A percentile compares a stretch with the other conserved stretches of the same genome.
phyloP scores from a whole-genome alignment of 2,888 invertebrate species.

The Polydrusus tereticollis region DNA sequence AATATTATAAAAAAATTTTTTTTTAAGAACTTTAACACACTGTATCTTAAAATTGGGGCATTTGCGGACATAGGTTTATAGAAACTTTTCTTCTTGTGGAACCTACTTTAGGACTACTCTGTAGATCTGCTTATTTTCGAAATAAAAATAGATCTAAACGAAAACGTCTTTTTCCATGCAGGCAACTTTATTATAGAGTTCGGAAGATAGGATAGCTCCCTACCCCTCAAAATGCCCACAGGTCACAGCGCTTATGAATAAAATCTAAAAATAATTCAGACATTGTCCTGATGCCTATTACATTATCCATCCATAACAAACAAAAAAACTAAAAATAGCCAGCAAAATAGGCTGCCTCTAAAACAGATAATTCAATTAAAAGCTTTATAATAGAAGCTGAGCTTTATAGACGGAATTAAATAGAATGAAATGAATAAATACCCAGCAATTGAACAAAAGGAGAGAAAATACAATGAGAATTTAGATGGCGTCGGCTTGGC shows the following conservation, averaged over 20 bases:
- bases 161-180: not conserved
- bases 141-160: too few relatives aligned
- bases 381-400: slow-evolving; percentile 2
- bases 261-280: slow-evolving; percentile 8
- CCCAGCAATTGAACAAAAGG: not conserved
- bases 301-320: slow-evolving; percentile 12
- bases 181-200: not conserved
- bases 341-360: slow-evolving; percentile 3
- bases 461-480: not conserved
- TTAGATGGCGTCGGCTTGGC: slow-evolving; percentile 1
- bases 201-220: not conserved
- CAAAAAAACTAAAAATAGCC: slow-evolving; percentile 14
- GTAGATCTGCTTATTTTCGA: too few relatives aligned
- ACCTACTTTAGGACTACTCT: too few relatives aligned
- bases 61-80: too few relatives aligned
- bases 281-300: slow-evolving; percentile 11
- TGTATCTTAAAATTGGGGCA: too few relatives aligned
- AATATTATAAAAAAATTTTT: too few relatives aligned
- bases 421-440: not conserved
- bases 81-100: too few relatives aligned
- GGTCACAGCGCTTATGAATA: not conserved
- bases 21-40: too few relatives aligned
- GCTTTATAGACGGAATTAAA: not conserved
- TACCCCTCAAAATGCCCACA: not conserved
- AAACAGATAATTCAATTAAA: slow-evolving; percentile 16